A percentile compares a stretch with the other conserved stretches of the same genome.
Evolutionary conservation across 1,140 invertebrate species (phyloP).

Genomic region (Macrostomum lignano): DNA sequence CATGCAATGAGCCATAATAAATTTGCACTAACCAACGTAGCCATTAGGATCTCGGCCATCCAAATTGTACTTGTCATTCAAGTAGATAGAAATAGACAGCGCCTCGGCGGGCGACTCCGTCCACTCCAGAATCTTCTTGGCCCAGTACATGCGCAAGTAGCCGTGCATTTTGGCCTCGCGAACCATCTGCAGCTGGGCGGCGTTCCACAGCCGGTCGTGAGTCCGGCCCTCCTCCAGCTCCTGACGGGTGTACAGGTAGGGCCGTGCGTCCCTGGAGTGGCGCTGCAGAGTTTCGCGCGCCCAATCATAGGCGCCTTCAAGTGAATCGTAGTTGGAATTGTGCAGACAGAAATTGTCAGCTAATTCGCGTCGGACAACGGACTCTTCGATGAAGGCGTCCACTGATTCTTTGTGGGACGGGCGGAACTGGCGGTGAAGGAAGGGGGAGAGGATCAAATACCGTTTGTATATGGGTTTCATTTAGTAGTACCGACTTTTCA

Average conservation of each 20-base stretch:
- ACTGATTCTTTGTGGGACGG: slow-evolving; percentile 41
- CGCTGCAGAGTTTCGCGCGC: slow-evolving; percentile 45
- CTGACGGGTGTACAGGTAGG: slow-evolving; percentile 40
- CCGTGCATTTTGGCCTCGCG: slow-evolving; percentile 64
- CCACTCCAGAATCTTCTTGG: slow-evolving; percentile 69
- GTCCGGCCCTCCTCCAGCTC: slow-evolving; percentile 43
- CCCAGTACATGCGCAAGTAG: slow-evolving; percentile 74
- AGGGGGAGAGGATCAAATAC: too few species aligned
- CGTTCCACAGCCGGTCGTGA: slow-evolving; percentile 67
- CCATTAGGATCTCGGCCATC: slow-evolving; percentile 66
- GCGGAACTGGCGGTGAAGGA: too few species aligned
- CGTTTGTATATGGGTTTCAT: too few species aligned
- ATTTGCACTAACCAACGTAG: slow-evolving; percentile 43
- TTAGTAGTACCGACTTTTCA: too few species aligned
- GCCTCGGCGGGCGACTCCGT: slow-evolving; percentile 41
- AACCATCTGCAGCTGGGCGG: slow-evolving; percentile 49
- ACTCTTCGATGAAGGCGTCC: slow-evolving; percentile 52
- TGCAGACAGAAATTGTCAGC: slow-evolving; percentile 71
- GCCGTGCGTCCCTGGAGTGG: slow-evolving; percentile 47
- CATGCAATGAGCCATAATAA: neutral
- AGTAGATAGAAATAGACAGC: slow-evolving; percentile 41
- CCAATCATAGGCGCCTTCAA: slow-evolving; percentile 38
- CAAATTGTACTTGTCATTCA: slow-evolving; percentile 58
- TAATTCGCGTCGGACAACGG: slow-evolving; percentile 51
- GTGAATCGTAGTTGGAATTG: slow-evolving; percentile 49